Percentiles rank a stretch among this genome's conserved stretches.
Conservation (phyloP, 2,113 vertebrate species). For the Chloropsis hardwickii region DNA sequence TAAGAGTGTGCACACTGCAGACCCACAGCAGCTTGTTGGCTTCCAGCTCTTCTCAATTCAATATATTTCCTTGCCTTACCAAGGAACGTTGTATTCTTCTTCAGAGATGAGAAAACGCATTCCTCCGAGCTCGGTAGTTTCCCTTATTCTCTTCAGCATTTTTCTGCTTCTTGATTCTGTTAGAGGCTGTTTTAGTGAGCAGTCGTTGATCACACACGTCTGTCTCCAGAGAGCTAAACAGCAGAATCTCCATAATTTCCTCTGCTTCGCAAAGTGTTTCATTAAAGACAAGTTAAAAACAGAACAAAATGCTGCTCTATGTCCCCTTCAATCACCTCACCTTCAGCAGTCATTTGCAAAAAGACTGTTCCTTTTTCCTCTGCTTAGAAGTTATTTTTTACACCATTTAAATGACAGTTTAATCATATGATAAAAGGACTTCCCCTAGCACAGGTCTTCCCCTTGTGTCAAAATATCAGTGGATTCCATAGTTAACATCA, state of each 20-base stretch:
- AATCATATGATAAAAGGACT: constrained; percentile 7
- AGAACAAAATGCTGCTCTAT: constrained; percentile 12
- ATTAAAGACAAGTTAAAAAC: constrained; percentile 3
- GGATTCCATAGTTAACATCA: background rate
- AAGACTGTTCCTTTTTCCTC: background rate
- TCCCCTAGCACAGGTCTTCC: background rate
- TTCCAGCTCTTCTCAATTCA: background rate
- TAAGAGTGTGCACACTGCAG: background rate
- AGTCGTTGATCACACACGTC: background rate
- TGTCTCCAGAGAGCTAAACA: constrained; percentile 14
- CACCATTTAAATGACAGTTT: constrained; percentile 4
- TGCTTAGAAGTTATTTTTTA: background rate
- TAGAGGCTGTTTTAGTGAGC: constrained; percentile 16
- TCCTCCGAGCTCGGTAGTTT: background rate
- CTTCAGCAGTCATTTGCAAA: background rate
- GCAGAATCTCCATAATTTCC: background rate
- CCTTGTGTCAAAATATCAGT: constrained; percentile 2
- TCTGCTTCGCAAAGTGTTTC: background rate
- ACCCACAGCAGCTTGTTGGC: background rate
- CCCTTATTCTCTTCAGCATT: background rate
- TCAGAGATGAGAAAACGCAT: background rate
- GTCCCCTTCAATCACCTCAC: background rate
- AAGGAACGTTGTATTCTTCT: background rate
- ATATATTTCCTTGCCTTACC: background rate
- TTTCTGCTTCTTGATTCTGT: constrained; percentile 8